Evolutionary conservation across 2,797 vertebrate species (phyloP), one percentile per base, ranked within the genome.

Genomic region (Melanotaenia pygmaea): DNA sequence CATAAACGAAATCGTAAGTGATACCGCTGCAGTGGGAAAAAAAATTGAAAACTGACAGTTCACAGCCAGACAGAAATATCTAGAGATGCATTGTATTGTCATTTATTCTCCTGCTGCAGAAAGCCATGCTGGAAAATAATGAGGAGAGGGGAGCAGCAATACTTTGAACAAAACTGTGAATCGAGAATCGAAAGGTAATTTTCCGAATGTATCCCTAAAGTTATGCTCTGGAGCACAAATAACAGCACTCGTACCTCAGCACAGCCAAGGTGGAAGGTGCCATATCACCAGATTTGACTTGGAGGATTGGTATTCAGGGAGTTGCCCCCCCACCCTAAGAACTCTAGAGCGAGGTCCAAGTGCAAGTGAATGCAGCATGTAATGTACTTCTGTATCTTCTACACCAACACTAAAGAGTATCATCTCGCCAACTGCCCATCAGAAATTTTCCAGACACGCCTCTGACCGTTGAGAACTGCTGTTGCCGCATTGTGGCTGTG

Each of bases 71-170:
- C 1, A 26, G 26, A 56, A 30, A 56, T 56, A 28, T 28, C 24
- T 5, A 6, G 4, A 53, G n/a, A 53, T 53, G 22, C 12, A 24
- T 26, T 26, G 51, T 53, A 26, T 12, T 53, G 22, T 53, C 26
- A 53, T 54, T 54, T 54, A 28, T 54, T 28, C 51, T 54, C 24
- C 12, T 24, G 51, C 22, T 54, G 51, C 51, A 54, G 51, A 54
- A 24, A 54, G 24, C 24, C 51, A 56, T 30, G 53, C 13, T 18
- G 53, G 53, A 28, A 28, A 56, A 16, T 56, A 56, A 56, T 30
- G 26, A 16, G 51, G 24, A 54, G 51, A 54, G 12, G 51, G 10
- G 24, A 45, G 24, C n/a, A 26, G 24, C 13, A 26, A 54, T 28
- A 12, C 24, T 54, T 24, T 26, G 51, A 54, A 54, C 51, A 14